Percentiles rank a stretch among this genome's conserved stretches.
Conservation (phyloP, 2,113 vertebrate species). For the Alectura lathami region DNA sequence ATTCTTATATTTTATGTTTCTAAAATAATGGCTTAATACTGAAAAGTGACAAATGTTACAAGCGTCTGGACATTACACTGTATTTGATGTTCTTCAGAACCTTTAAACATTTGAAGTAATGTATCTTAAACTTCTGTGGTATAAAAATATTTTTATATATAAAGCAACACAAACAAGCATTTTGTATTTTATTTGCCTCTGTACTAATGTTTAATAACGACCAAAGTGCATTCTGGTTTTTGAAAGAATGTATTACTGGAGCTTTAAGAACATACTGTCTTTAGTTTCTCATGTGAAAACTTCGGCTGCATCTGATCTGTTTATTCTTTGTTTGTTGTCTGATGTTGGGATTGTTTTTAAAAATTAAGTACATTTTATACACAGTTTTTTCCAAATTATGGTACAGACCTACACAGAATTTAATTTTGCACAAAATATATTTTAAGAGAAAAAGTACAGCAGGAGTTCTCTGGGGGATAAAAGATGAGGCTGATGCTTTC, state of each 20-base stretch:
- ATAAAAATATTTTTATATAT: conserved; percentile 72
- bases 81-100: conserved; percentile 48
- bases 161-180: conserved; percentile 71
- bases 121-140: conserved; percentile 68
- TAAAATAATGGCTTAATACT: not conserved
- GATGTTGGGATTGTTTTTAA: conserved; percentile 78
- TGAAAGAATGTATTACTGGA: conserved; percentile 84
- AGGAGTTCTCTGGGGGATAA: conserved; percentile 73
- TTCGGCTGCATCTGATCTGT: conserved; percentile 72
- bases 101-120: not conserved
- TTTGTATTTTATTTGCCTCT: conserved; percentile 77
- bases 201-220: conserved; percentile 83
- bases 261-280: conserved; percentile 80
- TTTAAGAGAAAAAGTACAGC: conserved; percentile 71
- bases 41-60: conserved; percentile 28
- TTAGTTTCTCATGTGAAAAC: conserved; percentile 79
- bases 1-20: not conserved
- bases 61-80: not conserved
- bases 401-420: conserved; percentile 78
- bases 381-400: conserved; percentile 73
- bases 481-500: conserved; percentile 58
- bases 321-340: conserved; percentile 76
- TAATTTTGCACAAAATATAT: conserved; percentile 84
- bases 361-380: conserved; percentile 79
- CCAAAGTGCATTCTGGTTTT: conserved; percentile 93